Evolutionary conservation across 2,888 invertebrate species (phyloP).

Genomic region (Leuctra nigra): DNA sequence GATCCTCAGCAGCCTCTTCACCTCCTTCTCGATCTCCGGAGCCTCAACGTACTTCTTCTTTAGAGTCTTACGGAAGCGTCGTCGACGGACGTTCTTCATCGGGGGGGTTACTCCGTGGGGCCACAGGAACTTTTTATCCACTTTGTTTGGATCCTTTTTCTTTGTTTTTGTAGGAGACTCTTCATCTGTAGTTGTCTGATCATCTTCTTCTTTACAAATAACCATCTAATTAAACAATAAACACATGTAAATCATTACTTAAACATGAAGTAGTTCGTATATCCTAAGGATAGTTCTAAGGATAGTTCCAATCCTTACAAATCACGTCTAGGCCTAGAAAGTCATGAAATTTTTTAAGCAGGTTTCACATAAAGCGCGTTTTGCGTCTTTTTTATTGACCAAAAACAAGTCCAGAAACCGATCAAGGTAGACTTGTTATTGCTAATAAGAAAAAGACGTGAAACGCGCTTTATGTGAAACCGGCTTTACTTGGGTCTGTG

Average conservation of each 20-base stretch:
- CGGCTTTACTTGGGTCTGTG: too few relatives aligned
- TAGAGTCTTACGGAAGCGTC: conserved; percentile 88
- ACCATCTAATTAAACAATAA: conserved; percentile 54
- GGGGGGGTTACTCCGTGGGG: conserved; percentile 96
- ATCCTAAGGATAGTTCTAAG: too few relatives aligned
- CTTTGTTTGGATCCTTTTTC: conserved; percentile 76
- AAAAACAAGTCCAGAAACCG: neutral
- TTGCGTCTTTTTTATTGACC: too few relatives aligned
- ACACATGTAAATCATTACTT: too few relatives aligned
- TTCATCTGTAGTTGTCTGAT: conserved; percentile 65
- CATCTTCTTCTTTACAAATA: conserved; percentile 83
- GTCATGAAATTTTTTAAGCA: too few relatives aligned
- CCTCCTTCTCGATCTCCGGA: conserved; percentile 97
- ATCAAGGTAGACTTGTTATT: too few relatives aligned
- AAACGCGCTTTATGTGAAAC: too few relatives aligned
- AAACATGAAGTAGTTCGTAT: too few relatives aligned
- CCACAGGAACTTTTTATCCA: conserved; percentile 88
- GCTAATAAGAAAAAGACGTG: too few relatives aligned
- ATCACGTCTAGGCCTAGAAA: too few relatives aligned
- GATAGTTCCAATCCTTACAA: too few relatives aligned
- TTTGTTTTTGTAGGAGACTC: conserved; percentile 72
- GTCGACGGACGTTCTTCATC: conserved; percentile 86
- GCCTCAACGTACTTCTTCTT: conserved; percentile 97
- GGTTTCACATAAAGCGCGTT: too few relatives aligned
- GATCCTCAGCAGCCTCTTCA: conserved; percentile 80